Conservation (phyloP, 2,888 invertebrate species). For the Corythucha ciliata region DNA sequence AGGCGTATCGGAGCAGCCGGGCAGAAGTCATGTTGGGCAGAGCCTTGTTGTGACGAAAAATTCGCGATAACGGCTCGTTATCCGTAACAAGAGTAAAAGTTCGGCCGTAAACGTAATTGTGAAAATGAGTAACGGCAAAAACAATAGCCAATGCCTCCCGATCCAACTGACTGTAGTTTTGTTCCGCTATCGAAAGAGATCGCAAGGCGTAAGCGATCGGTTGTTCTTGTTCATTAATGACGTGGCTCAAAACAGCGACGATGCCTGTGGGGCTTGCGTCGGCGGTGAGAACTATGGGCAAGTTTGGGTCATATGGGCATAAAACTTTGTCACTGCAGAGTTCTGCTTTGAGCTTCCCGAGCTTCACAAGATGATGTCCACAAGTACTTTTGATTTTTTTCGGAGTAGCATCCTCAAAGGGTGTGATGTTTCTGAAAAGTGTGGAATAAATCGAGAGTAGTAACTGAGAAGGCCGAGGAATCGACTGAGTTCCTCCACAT, state of each 20-base stretch:
- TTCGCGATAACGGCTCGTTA: slow-evolving; percentile 22
- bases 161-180: slow-evolving; percentile 30
- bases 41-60: slow-evolving; percentile 19
- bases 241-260: slow-evolving; percentile 23
- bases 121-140: neutral
- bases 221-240: slow-evolving; percentile 19
- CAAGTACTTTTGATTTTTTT: slow-evolving; percentile 23
- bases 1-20: slow-evolving; percentile 2
- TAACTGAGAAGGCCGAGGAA: slow-evolving; percentile 18
- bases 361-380: slow-evolving; percentile 31
- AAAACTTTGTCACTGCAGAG: slow-evolving; percentile 31
- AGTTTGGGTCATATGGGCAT: slow-evolving; percentile 29
- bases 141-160: slow-evolving; percentile 16
- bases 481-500: slow-evolving; percentile 16
- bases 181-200: slow-evolving; percentile 37
- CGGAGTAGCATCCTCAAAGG: slow-evolving; percentile 28
- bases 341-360: slow-evolving; percentile 31
- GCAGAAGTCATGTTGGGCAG: neutral
- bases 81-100: slow-evolving; percentile 17
- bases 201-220: slow-evolving; percentile 30
- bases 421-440: slow-evolving; percentile 23
- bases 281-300: slow-evolving; percentile 28
- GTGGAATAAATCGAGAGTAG: slow-evolving; percentile 14
- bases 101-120: slow-evolving; percentile 14
- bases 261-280: slow-evolving; percentile 28